Evolutionary conservation across 2,113 vertebrate species (phyloP).

Genomic region (Bambusicola thoracicus): DNA sequence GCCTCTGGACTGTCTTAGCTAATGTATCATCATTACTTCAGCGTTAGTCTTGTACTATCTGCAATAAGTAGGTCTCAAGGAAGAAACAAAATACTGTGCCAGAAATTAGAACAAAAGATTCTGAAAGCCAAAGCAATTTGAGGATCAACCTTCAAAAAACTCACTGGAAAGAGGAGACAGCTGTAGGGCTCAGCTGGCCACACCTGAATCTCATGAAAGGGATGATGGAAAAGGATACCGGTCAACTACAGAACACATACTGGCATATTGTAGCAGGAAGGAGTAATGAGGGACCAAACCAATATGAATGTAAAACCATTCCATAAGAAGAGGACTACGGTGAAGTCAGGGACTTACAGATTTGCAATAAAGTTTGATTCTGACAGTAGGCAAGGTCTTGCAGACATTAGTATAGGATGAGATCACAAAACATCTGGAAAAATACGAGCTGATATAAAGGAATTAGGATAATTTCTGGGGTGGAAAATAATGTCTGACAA

Average conservation of each 20-base stretch:
- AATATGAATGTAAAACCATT: slow-evolving; percentile 42
- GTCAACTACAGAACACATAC: slow-evolving; percentile 1
- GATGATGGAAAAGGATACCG: slow-evolving; percentile 56
- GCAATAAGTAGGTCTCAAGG: slow-evolving; percentile 43
- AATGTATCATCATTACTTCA: slow-evolving; percentile 56
- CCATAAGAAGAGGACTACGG: slow-evolving; percentile 5
- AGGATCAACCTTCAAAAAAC: neutral
- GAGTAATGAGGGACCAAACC: slow-evolving; percentile 13
- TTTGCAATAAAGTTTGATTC: slow-evolving; percentile 63
- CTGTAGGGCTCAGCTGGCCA: slow-evolving; percentile 42
- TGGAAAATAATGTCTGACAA: slow-evolving; percentile 19
- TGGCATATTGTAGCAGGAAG: slow-evolving; percentile 9
- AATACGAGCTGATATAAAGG: slow-evolving; percentile 54
- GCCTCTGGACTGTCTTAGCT: slow-evolving; percentile 38
- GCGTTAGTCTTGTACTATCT: neutral
- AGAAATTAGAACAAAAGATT: slow-evolving; percentile 58
- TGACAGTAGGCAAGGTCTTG: slow-evolving; percentile 64
- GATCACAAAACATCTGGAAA: slow-evolving; percentile 75
- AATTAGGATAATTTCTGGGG: slow-evolving; percentile 8
- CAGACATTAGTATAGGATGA: slow-evolving; percentile 68
- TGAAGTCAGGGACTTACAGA: slow-evolving; percentile 36
- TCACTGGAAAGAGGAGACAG: slow-evolving; percentile 33
- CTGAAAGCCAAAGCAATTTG: slow-evolving; percentile 13
- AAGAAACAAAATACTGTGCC: slow-evolving; percentile 62
- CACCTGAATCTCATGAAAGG: slow-evolving; percentile 57